phyloP scores from a whole-genome alignment of 2,888 invertebrate species.

The Pantelozetes paolii region DNA sequence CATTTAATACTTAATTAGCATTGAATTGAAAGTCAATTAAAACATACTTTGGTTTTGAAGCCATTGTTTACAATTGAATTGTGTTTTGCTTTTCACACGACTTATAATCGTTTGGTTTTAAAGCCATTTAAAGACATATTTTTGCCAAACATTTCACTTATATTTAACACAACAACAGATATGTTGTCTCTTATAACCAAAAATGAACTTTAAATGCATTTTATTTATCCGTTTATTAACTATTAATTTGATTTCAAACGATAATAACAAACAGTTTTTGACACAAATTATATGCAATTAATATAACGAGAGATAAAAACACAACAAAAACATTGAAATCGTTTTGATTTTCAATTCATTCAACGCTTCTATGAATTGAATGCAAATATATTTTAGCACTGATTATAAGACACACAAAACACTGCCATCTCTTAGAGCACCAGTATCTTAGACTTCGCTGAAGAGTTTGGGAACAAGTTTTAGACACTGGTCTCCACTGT shows the following conservation, averaged over 20 bases:
- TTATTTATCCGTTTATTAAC: neutral
- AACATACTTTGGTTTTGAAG: neutral
- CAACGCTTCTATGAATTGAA: no score
- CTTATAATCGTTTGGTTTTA: neutral
- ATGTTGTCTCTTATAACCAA: neutral
- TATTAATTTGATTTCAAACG: neutral
- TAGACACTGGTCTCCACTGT: no score
- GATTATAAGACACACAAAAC: no score
- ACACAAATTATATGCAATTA: conserved; percentile 6
- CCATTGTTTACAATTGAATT: neutral
- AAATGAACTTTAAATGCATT: neutral
- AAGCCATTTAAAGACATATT: neutral
- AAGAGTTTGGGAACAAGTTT: no score
- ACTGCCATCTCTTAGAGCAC: no score
- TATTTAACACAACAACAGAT: neutral
- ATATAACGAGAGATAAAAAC: neutral
- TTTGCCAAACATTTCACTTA: neutral
- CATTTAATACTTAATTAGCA: no score
- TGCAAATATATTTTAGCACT: no score
- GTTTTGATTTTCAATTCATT: neutral
- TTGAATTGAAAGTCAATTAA: no score
- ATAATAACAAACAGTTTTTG: neutral
- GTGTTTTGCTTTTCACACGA: neutral
- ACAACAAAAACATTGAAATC: neutral
- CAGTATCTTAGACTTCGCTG: no score